Evolutionary conservation across 2,113 vertebrate species (phyloP), one percentile per base, ranked within the genome.

Genomic region (Paradoxurus hermaphroditus): DNA sequence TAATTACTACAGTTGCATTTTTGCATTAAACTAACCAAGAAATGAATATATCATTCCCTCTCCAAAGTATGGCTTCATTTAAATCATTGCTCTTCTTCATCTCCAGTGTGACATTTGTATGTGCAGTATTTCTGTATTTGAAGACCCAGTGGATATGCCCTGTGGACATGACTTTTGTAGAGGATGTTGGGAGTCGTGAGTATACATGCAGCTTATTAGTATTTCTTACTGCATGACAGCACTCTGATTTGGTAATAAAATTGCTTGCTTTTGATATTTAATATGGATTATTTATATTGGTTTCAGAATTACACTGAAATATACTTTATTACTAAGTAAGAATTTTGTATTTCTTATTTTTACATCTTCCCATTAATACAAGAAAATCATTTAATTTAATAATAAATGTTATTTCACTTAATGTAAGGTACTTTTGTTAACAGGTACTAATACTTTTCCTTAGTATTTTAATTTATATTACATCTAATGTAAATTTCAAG

Each of bases 111-210:
- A 99, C 91, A 99, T 99, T 98, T 99, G 99, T 98, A 99, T 99
- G 99, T 99, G 99, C 99, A 99, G 99, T 98, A 99, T 99, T 98
- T 99, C 99, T 78, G 98, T 99, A 78, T 99, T 99, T 98, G 99
- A 99, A 98, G 99, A 99, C 97, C 99, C 99, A 23, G 99, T 99
- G 98, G 99, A 99, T 97, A 99, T 99, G 99, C 99, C 99, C 86
- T 99, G 99, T 99, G 99, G 99, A 96, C 99, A 99, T 90, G 99
- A 99, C 96, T 99, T 99, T 98, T 99, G 99, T 99, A 99, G 99
- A 99, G 98, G 98, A 83, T 99, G 99, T 98, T 99, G 99, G 99
- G 99, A 99, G 98, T 99, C 99, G 99, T 99, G 97, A 99, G 99
- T 99, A 99, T 93, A 97, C 93, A 12, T 73, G 25, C 87, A 97